Base-by-base conservation (phyloP, 2,888 invertebrate species). In the Agriotes lineatus region DNA sequence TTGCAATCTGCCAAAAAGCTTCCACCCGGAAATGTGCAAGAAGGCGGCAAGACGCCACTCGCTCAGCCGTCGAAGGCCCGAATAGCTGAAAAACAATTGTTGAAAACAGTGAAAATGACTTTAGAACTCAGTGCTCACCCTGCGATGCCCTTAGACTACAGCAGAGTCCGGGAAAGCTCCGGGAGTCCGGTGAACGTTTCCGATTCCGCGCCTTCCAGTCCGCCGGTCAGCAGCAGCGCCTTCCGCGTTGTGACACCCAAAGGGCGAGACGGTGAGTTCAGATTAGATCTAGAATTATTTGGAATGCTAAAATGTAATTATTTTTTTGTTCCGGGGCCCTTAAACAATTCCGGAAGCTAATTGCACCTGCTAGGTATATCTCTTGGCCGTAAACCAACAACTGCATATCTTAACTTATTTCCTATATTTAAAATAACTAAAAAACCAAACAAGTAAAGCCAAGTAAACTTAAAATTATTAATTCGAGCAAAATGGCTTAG, bases 221-320 rank as follows among this genome's bases (percentile, higher is more conserved):
- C 82, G 75, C 78, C 80, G 77, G 71, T 71, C 30, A 81, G 82
- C 56, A 82, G 76, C 76, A 90, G 90, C 86, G 90, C 90, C 20
- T 91, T 91, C 81, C 86, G 90, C 75, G 88, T 90, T 61, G 90
- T 91, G 76, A 90, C 89, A 1, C 91, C 90, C 2, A 90, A 90
- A 85, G 89, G 89, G 84, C 84, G 81, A 75, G 78, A 84, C 67
- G 82, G 83, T 83, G 79, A 77, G 80, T 37, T 16, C 7, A 14
- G 16, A 16, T 12, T 35, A 35, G 9, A 2, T 35, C 2, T 33
- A 33, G 1, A 10, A 33, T 33, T 33, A 10, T 33, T 33, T 10
- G n/a, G 33, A 1, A 5, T 4, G n/a, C 9, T 33, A 33, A 4
- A 10, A 1, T 33, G 33, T 33, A 33, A 9, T 33, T 3, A 33